Evolutionary conservation across 2,113 vertebrate genomes (phyloP).

Genomic region (Casuarius casuarius): DNA sequence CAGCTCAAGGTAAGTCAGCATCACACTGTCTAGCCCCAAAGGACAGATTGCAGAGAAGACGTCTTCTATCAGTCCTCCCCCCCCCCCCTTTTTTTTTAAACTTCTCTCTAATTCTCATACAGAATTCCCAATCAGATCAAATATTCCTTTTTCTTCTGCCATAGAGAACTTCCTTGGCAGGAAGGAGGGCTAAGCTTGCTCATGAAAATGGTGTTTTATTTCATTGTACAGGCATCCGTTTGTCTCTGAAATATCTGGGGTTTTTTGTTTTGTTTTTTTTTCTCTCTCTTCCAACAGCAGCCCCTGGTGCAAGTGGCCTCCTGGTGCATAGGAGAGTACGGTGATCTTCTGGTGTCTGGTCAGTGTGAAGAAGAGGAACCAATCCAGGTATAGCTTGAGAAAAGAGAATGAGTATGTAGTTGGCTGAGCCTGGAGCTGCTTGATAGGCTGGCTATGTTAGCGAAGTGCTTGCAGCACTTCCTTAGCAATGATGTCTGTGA

Average conservation of each 20-base stretch:
- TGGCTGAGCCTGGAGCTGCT: background rate
- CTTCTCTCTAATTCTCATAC: background rate
- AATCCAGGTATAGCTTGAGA: conserved; percentile 86
- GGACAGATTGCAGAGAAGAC: background rate
- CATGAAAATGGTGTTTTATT: background rate
- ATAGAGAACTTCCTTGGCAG: background rate
- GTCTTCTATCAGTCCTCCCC: background rate
- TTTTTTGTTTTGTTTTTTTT: background rate
- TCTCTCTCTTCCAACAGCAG: conserved; percentile 81
- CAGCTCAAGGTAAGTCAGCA: background rate
- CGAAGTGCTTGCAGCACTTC: background rate
- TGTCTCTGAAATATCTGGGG: background rate
- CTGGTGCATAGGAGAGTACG: conserved; percentile 99
- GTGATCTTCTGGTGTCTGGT: conserved; percentile 95
- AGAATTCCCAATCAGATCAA: background rate
- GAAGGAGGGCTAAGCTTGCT: background rate
- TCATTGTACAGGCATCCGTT: background rate
- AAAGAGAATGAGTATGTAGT: background rate
- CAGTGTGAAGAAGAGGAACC: conserved; percentile 99
- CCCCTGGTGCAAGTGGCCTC: conserved; percentile 95
- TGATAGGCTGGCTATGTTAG: background rate
- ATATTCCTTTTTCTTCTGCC: background rate
- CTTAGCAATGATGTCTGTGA: background rate
- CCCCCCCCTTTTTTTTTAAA: too few species aligned
- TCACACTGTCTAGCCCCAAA: background rate